Evolutionary conservation across 2,113 vertebrate species (phyloP).

Genomic region (Stegostoma tigrinum): DNA sequence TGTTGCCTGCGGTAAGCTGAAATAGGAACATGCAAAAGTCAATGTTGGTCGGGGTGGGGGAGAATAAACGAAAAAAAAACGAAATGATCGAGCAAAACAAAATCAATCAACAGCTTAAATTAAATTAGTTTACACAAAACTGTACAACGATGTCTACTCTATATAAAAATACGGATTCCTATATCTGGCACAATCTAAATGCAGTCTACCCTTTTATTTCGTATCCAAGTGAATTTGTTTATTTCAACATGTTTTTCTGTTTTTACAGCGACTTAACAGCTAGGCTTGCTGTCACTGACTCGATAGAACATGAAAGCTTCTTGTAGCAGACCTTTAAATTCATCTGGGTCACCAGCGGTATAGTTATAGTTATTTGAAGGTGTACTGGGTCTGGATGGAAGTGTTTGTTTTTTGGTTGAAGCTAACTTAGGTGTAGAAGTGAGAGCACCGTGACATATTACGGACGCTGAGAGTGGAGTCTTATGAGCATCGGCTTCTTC

Average conservation of each 20-base stretch:
- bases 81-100: neutral
- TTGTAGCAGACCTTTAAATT: neutral
- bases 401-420: neutral
- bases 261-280: neutral
- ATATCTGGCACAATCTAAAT: neutral
- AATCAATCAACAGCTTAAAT: neutral
- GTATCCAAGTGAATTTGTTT: neutral
- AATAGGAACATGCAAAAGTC: constrained; percentile 37
- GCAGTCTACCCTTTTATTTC: neutral
- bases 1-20: constrained; percentile 62
- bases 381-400: neutral
- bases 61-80: constrained; percentile 38
- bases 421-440: neutral
- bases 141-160: neutral
- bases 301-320: neutral
- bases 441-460: neutral
- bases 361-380: neutral
- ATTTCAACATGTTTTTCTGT: neutral
- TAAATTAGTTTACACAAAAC: neutral
- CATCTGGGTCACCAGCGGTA: neutral
- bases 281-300: neutral
- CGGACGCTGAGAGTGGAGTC: too few species aligned
- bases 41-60: neutral
- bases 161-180: neutral
- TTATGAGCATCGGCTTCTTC: neutral